Evolutionary conservation across 2,888 invertebrate species (phyloP).

Genomic region (Leucozona laternaria): DNA sequence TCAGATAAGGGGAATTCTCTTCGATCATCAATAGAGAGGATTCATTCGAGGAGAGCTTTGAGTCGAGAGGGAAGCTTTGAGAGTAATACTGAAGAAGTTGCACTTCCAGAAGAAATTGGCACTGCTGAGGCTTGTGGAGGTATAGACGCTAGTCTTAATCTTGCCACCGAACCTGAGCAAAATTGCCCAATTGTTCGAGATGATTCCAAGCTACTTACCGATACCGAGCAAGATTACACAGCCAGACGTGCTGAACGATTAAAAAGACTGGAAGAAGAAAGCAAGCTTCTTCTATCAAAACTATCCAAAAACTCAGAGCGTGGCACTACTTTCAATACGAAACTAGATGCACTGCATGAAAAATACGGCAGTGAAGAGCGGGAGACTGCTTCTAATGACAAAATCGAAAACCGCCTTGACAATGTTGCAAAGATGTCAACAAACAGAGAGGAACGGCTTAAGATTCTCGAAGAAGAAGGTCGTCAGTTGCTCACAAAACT

Average conservation of each 20-base stretch:
- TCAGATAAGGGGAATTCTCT: conserved; percentile 84
- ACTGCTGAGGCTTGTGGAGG: not conserved
- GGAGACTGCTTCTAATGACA: not conserved
- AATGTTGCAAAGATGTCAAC: conserved; percentile 80
- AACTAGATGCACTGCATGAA: conserved; percentile 80
- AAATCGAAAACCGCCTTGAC: conserved; percentile 80
- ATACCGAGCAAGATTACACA: conserved; percentile 80
- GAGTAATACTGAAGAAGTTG: conserved; percentile 81
- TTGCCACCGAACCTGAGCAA: not conserved
- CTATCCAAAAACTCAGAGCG: conserved; percentile 79
- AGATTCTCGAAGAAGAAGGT: conserved; percentile 91
- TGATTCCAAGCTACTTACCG: conserved; percentile 77
- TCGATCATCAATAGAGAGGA: conserved; percentile 80
- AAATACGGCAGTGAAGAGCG: conserved; percentile 77
- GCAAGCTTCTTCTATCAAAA: conserved; percentile 87
- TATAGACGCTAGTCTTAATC: conserved; percentile 4
- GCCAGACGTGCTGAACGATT: conserved; percentile 79
- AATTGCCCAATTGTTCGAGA: not conserved
- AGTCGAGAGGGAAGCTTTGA: conserved; percentile 82
- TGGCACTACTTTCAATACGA: conserved; percentile 78
- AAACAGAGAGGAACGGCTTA: conserved; percentile 80
- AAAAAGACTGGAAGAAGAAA: conserved; percentile 90
- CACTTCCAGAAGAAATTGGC: conserved; percentile 60
- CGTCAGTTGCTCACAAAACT: conserved; percentile 86
- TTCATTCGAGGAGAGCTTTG: conserved; percentile 77